Base-by-base conservation (phyloP, 2,113 vertebrate genomes). In the Rhinolophus sinicus region DNA sequence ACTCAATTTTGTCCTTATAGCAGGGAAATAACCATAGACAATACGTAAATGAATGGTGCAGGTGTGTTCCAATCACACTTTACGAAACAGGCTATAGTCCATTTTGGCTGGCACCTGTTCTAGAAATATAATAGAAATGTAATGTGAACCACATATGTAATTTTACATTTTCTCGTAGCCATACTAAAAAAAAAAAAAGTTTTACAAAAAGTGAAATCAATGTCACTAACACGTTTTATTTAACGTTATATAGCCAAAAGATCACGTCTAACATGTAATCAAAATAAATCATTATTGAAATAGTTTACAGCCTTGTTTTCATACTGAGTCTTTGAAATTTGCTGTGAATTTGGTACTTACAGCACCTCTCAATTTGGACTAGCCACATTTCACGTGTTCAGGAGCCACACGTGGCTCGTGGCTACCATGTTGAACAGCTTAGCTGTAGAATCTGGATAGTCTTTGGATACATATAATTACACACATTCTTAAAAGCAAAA, bases 261-360 rank as follows among this genome's bases (percentile, higher is more conserved):
- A 76, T 89, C 54, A 72, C 67, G 40, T 78, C 96, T 15, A 78
- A 64, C 9, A 35, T 73, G 15, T 64, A 70, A 64, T 90, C 33
- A 76, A 92, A 70, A 94, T 50, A 70, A 94, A 64, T 60, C 56
- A 85, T 73, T 82, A 54, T 35, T 56, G 44, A 78, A 92, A 88
- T 89, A 58, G 69, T 92, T 91, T 88, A 73, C 86, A 12, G 82
- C 64, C 38, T 52, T 95, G 3, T 77, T 88, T 93, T 92, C 22
- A 4, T 67, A 90, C 8, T 47, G 70, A 81, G 21, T 90, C 44
- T 93, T 90, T 44, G 33, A 89, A 96, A 89, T 56, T 64, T 1
- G 13, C 64, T 44, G 12, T 72, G 19, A 52, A 70, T 89, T 82
- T 67, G 76, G 18, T 21, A 77, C 26, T 50, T 13, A 30, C 0